Percentiles rank a stretch among this genome's conserved stretches.
Conservation (phyloP, 2,113 vertebrate genomes). For the Notarius quadriscutis region DNA sequence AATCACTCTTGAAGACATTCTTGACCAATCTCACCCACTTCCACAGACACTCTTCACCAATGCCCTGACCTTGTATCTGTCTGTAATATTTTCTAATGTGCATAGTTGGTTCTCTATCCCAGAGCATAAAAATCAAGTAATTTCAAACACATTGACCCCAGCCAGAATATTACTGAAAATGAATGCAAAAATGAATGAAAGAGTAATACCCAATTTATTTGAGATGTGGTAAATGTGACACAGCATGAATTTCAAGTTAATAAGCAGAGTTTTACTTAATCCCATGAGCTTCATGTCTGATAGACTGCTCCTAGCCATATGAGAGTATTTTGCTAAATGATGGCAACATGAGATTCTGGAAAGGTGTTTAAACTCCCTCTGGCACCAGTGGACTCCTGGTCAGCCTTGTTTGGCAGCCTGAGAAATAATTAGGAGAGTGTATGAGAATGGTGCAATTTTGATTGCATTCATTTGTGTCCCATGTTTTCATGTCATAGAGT, state of each 20-base stretch:
- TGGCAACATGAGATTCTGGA: background rate
- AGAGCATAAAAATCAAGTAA: background rate
- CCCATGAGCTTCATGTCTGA: too few relatives aligned
- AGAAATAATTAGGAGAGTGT: conserved; percentile 31
- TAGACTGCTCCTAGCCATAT: background rate
- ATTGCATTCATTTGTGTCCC: background rate
- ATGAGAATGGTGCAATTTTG: background rate
- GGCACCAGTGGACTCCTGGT: background rate
- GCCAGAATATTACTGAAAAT: background rate
- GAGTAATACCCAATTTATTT: too few relatives aligned
- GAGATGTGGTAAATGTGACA: background rate
- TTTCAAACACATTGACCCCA: background rate
- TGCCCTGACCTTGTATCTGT: background rate
- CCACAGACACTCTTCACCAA: too few relatives aligned
- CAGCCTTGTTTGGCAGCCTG: conserved; percentile 12
- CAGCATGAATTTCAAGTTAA: background rate
- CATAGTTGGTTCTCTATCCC: background rate
- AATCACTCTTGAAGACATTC: too few relatives aligned
- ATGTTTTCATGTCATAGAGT: conserved; percentile 2
- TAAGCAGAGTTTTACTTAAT: background rate
- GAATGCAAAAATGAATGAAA: background rate
- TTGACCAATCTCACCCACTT: background rate
- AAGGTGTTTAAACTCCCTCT: background rate
- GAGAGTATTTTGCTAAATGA: background rate
- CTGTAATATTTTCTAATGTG: background rate